Conservation (phyloP, 2,797 vertebrate species). For the Schizopygopsis malacanthus region DNA sequence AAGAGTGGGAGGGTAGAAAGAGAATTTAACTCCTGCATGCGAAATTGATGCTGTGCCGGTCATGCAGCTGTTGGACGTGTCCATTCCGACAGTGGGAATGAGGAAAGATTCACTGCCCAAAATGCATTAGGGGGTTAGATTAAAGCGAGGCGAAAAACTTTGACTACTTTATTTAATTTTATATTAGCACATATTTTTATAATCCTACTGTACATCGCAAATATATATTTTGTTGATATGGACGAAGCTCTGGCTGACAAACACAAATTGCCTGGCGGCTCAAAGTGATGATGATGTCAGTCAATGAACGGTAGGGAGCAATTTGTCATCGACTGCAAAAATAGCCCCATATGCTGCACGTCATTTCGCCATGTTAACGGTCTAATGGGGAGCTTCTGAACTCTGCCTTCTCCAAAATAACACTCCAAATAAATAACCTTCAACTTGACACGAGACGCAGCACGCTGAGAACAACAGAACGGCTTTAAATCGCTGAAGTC, state of each 20-base stretch:
- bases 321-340: constrained; percentile 15
- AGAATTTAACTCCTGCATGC: constrained; percentile 34
- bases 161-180: too few species aligned
- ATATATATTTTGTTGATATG: too few species aligned
- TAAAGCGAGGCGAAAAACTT: not conserved
- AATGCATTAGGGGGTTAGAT: constrained; percentile 9
- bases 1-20: not conserved
- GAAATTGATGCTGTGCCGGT: constrained; percentile 46
- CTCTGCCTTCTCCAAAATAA: constrained; percentile 10
- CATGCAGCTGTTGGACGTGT: constrained; percentile 29
- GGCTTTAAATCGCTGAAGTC: constrained; percentile 44
- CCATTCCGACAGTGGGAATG: constrained; percentile 27
- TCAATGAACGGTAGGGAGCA: constrained; percentile 14
- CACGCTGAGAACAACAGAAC: not conserved
- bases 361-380: not conserved
- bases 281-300: constrained; percentile 33
- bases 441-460: not conserved
- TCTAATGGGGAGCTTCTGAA: not conserved
- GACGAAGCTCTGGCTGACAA: constrained; percentile 18
- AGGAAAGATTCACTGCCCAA: constrained; percentile 33
- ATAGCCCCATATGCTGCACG: not conserved
- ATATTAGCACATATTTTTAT: too few species aligned
- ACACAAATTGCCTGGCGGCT: constrained; percentile 24
- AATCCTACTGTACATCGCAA: constrained; percentile 32
- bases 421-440: constrained; percentile 10